phyloP scores from a whole-genome alignment of 2,888 invertebrate genomes.

The Mythimna pallens region DNA sequence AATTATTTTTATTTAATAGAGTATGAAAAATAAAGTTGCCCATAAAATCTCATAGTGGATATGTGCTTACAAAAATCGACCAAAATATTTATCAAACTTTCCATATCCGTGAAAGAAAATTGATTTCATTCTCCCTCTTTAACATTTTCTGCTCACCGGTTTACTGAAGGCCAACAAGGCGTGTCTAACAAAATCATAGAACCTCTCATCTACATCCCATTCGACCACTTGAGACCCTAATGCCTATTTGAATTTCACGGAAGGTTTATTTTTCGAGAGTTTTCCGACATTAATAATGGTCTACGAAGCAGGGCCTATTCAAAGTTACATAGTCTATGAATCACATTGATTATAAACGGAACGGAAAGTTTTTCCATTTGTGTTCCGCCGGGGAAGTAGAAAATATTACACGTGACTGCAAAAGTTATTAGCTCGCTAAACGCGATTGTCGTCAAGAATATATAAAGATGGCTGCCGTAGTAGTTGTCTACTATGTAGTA shows the following conservation, averaged over 20 bases:
- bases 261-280: conserved; percentile 52
- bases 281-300: conserved; percentile 56
- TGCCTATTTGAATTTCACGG: conserved; percentile 58
- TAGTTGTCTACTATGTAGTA: not conserved
- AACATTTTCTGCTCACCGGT: conserved; percentile 37
- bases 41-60: not conserved
- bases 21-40: not conserved
- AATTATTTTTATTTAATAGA: conserved; percentile 12
- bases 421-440: conserved; percentile 62
- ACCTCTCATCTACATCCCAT: conserved; percentile 49
- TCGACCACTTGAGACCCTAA: conserved; percentile 29
- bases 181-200: conserved; percentile 54
- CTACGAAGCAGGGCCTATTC: conserved; percentile 54
- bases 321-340: conserved; percentile 61
- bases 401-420: conserved; percentile 69
- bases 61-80: conserved; percentile 3
- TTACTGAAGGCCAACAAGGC: conserved; percentile 46
- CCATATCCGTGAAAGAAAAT: conserved; percentile 29
- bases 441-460: conserved; percentile 34
- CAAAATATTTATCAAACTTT: conserved; percentile 10
- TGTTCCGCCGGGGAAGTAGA: conserved; percentile 67
- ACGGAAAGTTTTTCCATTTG: conserved; percentile 75
- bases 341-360: conserved; percentile 66
- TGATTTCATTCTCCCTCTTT: conserved; percentile 39
- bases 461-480: conserved; percentile 13